These are phyloP conservation scores for Gymnogyps californianus DNA, from an alignment of 2,113 vertebrate species.

Conservation along the genomic window DNA sequence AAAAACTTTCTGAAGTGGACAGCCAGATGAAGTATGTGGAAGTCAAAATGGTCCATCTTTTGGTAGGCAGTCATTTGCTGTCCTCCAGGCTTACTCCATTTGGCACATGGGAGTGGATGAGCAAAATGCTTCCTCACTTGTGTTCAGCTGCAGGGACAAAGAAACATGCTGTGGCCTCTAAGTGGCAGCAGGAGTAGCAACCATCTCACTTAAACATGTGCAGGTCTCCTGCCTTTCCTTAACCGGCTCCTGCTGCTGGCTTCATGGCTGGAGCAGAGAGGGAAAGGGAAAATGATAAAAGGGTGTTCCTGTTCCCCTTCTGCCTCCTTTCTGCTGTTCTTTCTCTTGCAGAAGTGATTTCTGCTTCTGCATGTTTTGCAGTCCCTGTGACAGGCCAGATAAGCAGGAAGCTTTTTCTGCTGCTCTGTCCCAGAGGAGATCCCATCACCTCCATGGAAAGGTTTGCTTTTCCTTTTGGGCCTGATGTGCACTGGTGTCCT, in stretches of 20 bases:
- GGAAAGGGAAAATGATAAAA: neutral
- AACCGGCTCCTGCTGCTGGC: neutral
- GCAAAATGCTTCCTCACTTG: neutral
- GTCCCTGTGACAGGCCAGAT: neutral
- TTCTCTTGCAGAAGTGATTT: neutral
- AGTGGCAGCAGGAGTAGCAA: neutral
- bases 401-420: neutral
- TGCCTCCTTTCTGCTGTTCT: neutral
- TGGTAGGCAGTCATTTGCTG: neutral
- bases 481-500: neutral
- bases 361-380: neutral
- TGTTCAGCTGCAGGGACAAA: neutral
- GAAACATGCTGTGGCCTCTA: neutral
- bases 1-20: neutral
- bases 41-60: neutral
- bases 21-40: neutral
- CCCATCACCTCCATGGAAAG: neutral
- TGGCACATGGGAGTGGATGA: neutral
- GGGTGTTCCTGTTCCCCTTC: neutral
- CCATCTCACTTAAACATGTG: neutral
- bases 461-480: neutral
- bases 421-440: neutral
- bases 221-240: neutral
- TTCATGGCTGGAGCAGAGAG: neutral
- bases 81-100: neutral